These are phyloP conservation scores for Thera britannica DNA, from an alignment of 2,888 invertebrate genomes.

Conservation along the genomic window DNA sequence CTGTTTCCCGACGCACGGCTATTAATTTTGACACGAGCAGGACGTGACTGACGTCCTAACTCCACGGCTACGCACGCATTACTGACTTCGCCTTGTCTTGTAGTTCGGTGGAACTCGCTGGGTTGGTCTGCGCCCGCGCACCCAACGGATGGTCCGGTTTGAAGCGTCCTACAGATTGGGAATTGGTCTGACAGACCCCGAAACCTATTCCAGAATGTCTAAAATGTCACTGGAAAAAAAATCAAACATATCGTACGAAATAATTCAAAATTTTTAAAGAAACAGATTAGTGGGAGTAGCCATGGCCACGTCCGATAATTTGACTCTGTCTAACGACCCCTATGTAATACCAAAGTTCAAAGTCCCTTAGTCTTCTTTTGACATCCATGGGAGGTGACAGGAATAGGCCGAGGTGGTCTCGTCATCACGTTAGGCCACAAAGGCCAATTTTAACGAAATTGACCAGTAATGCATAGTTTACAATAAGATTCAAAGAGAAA, in stretches of 20 bases:
- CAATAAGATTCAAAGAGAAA: too few species aligned
- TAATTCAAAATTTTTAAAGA: too few species aligned
- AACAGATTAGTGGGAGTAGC: too few species aligned
- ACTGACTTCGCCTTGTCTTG: conserved; percentile 49
- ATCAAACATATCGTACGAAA: neutral
- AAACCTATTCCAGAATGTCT: conserved; percentile 22
- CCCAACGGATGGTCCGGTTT: conserved; percentile 77
- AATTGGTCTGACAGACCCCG: conserved; percentile 30
- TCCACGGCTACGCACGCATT: conserved; percentile 63
- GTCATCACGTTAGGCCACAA: too few species aligned
- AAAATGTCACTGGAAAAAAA: neutral
- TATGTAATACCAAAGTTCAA: too few species aligned
- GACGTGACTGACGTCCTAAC: conserved; percentile 55
- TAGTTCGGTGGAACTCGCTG: conserved; percentile 58
- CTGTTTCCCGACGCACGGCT: conserved; percentile 71
- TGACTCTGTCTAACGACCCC: too few species aligned
- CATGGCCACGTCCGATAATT: too few species aligned
- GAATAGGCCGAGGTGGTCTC: too few species aligned
- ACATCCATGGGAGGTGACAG: too few species aligned
- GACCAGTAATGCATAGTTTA: too few species aligned
- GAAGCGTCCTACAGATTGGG: conserved; percentile 41
- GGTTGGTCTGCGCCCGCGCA: conserved; percentile 72
- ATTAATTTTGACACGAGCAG: conserved; percentile 53
- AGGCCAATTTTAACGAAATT: too few species aligned
- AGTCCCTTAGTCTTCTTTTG: too few species aligned